phyloP scores from a whole-genome alignment of 2,113 vertebrate genomes.

The Echinops telfairi region DNA sequence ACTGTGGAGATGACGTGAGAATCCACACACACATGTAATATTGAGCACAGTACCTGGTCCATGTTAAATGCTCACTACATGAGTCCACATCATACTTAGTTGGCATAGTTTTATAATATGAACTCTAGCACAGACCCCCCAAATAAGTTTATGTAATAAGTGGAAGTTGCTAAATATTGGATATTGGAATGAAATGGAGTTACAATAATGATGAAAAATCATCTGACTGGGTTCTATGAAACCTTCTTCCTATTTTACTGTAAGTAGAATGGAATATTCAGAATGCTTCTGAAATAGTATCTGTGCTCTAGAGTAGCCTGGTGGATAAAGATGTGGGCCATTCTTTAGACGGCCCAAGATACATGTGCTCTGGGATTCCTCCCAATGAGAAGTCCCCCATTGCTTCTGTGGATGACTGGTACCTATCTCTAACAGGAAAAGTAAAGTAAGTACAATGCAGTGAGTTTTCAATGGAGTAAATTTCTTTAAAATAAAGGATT shows the following conservation, averaged over 20 bases:
- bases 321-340: neutral
- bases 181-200: neutral
- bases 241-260: constrained; percentile 72
- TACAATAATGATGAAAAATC: constrained; percentile 80
- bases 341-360: neutral
- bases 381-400: neutral
- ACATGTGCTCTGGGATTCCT: neutral
- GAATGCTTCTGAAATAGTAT: constrained; percentile 67
- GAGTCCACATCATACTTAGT: no score
- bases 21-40: neutral
- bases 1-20: constrained; percentile 32
- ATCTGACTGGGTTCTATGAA: constrained; percentile 81
- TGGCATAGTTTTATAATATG: no score
- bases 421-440: neutral
- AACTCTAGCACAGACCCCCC: no score
- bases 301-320: neutral
- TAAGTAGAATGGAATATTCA: constrained; percentile 84
- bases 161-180: no score
- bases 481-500: constrained; percentile 3
- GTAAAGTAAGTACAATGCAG: neutral
- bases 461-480: neutral
- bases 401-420: neutral
- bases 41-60: neutral
- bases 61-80: neutral
- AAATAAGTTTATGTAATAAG: no score